Conservation (phyloP, 2,113 vertebrate species). For the Martes martes region DNA sequence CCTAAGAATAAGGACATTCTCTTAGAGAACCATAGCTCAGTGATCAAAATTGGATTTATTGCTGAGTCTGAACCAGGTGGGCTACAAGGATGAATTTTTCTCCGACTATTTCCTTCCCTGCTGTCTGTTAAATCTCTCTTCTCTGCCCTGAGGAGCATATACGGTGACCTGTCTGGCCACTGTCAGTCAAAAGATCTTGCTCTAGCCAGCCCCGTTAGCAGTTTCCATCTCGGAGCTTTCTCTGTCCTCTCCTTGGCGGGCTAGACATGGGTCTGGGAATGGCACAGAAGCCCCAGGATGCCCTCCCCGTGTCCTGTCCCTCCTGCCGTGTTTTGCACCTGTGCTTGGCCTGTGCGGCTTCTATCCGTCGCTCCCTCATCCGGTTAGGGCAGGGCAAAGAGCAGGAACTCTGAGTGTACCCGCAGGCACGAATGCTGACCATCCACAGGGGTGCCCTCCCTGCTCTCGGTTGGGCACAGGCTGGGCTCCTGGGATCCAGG, state of each 20-base stretch:
- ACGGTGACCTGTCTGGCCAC: not conserved
- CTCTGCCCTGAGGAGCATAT: not conserved
- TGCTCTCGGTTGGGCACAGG: not conserved
- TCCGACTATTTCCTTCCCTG: not conserved
- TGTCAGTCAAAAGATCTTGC: not conserved
- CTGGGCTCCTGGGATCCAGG: not conserved
- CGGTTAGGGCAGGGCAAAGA: rapidly evolving
- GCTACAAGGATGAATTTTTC: not conserved
- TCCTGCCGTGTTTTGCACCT: not conserved
- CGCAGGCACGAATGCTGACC: not conserved
- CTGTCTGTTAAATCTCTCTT: not conserved
- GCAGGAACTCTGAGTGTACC: not conserved
- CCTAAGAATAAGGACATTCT: too few relatives aligned
- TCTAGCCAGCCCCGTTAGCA: not conserved
- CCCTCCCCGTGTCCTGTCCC: not conserved
- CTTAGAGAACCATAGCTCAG: too few relatives aligned
- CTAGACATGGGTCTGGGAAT: not conserved
- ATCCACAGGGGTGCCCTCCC: not conserved
- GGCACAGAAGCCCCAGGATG: not conserved
- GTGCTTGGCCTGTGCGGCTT: not conserved
- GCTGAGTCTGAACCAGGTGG: not conserved
- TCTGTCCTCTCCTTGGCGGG: not conserved
- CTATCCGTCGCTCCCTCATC: rapidly evolving
- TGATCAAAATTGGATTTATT: not conserved
- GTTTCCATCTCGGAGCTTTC: not conserved